These are phyloP conservation scores for Montifringilla adamsi DNA, from an alignment of 2,113 vertebrate species.

Conservation along the genomic window DNA sequence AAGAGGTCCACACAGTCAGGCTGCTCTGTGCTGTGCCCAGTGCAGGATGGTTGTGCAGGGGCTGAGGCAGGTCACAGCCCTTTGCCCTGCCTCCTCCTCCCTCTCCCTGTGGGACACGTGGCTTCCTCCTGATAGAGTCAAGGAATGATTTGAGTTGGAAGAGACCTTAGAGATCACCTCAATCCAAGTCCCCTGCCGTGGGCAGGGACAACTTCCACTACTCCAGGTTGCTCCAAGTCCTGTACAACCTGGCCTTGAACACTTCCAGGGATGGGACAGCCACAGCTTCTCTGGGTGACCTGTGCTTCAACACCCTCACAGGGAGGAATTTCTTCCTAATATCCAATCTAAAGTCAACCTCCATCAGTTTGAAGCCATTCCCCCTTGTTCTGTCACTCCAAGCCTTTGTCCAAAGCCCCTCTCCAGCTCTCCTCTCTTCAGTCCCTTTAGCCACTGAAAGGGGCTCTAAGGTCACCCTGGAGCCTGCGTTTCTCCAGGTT, in stretches of 20 bases:
- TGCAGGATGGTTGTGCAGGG: neutral
- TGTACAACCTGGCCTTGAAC: neutral
- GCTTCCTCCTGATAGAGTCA: neutral
- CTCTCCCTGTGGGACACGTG: fast-evolving
- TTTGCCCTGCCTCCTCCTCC: neutral
- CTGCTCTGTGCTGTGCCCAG: neutral
- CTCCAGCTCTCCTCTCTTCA: neutral
- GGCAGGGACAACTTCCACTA: neutral
- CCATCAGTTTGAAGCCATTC: neutral
- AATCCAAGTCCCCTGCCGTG: neutral
- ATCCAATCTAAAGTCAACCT: neutral
- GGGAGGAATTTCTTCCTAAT: neutral
- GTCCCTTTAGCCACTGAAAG: neutral
- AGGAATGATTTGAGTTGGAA: neutral
- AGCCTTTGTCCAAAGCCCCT: no score
- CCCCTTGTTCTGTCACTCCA: neutral
- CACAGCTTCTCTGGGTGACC: neutral
- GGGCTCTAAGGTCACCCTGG: neutral
- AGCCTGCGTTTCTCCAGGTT: neutral
- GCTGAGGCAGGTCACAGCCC: neutral
- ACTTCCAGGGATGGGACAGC: neutral
- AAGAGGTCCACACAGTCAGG: neutral
- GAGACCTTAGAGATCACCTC: neutral
- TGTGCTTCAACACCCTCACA: neutral
- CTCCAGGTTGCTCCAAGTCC: neutral